phyloP scores from a whole-genome alignment of 2,888 invertebrate genomes.

The Conistra vaccinii region DNA sequence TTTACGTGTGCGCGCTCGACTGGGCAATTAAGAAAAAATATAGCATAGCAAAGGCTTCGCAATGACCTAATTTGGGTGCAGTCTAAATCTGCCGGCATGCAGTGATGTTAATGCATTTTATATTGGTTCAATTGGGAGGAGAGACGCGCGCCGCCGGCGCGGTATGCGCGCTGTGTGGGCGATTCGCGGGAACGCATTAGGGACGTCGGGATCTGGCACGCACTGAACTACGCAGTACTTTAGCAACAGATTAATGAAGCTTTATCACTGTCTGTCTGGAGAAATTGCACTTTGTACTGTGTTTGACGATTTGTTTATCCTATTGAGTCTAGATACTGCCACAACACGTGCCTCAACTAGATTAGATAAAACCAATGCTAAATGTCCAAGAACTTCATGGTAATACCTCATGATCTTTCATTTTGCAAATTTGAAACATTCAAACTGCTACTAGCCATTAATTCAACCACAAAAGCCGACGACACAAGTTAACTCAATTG shows the following conservation, averaged over 20 bases:
- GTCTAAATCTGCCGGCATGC: conserved; percentile 86
- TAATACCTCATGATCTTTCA: background rate
- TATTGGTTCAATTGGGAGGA: conserved; percentile 89
- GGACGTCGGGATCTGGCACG: conserved; percentile 83
- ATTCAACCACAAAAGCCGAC: conserved; percentile 8
- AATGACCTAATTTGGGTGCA: conserved; percentile 82
- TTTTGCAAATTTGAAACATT: background rate
- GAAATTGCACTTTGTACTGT: conserved; percentile 63
- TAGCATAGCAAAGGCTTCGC: conserved; percentile 66
- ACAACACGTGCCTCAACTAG: background rate
- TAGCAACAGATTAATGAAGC: conserved; percentile 66
- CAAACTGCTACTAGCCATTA: background rate
- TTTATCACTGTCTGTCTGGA: conserved; percentile 67
- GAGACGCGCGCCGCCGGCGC: conserved; percentile 84
- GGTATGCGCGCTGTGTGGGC: conserved; percentile 89
- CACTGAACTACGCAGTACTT: conserved; percentile 71
- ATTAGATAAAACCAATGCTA: background rate
- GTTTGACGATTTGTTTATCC: conserved; percentile 45
- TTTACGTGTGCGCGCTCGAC: conserved; percentile 63
- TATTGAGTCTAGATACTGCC: background rate
- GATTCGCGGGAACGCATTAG: conserved; percentile 88
- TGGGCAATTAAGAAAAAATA: conserved; percentile 65
- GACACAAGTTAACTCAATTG: conserved; percentile 50
- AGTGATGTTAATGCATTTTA: conserved; percentile 90
- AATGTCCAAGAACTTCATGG: background rate